Conservation (phyloP, 2,888 invertebrate genomes). For the Scotopteryx bipunctaria region DNA sequence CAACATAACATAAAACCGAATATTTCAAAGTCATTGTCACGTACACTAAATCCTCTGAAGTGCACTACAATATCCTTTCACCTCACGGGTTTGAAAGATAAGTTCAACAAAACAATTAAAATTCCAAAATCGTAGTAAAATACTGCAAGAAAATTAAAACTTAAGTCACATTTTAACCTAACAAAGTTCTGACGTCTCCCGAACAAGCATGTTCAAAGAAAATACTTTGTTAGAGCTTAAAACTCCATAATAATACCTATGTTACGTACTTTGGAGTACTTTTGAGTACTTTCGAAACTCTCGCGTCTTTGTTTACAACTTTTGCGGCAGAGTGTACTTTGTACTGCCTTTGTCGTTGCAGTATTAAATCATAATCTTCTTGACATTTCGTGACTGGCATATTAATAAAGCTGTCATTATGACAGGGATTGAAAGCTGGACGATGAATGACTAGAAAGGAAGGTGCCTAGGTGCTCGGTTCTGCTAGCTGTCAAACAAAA, state of each 20-base stretch:
- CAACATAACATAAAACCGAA: too few relatives aligned
- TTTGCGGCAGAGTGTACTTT: background rate
- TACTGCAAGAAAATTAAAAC: too few relatives aligned
- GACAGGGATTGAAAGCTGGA: background rate
- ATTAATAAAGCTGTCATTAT: conserved; percentile 7
- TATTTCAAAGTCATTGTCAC: too few relatives aligned
- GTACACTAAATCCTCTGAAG: too few relatives aligned
- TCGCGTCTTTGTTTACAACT: background rate
- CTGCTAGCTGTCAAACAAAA: background rate
- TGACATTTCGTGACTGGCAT: conserved; percentile 10
- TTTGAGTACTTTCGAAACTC: background rate
- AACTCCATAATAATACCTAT: too few relatives aligned
- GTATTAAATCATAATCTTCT: conserved; percentile 19
- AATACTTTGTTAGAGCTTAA: too few relatives aligned
- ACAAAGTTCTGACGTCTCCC: too few relatives aligned
- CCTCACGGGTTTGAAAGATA: too few relatives aligned
- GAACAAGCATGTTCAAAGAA: background rate
- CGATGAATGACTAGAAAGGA: background rate
- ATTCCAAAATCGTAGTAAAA: too few relatives aligned
- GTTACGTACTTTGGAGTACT: background rate
- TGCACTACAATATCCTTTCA: too few relatives aligned
- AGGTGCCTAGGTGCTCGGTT: background rate
- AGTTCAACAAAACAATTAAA: too few relatives aligned
- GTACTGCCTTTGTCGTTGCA: conserved; percentile 9
- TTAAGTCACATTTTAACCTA: too few relatives aligned